Conservation (phyloP, 2,888 invertebrate species). For the Synanthedon myopaeformis region DNA sequence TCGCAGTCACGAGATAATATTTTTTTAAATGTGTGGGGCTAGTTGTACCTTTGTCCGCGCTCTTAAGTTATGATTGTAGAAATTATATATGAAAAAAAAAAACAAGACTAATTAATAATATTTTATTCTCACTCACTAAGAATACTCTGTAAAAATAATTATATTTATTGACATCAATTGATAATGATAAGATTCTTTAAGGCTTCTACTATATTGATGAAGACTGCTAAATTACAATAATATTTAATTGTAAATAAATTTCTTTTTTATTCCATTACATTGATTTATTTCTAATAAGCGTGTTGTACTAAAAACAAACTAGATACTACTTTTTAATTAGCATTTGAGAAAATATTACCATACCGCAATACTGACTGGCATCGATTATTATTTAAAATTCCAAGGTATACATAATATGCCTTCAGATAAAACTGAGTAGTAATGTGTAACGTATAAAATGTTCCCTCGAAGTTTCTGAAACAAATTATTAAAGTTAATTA, state of each 20-base stretch:
- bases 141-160: background rate
- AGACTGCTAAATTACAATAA: background rate
- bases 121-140: conserved; percentile 1
- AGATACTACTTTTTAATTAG: too few species aligned
- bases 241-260: background rate
- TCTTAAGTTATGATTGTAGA: too few species aligned
- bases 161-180: background rate
- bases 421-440: conserved; percentile 91
- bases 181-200: background rate
- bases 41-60: too few species aligned
- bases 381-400: conserved; percentile 77
- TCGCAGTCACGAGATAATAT: too few species aligned
- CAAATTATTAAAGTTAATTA: conserved; percentile 6
- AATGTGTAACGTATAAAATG: conserved; percentile 86
- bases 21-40: too few species aligned
- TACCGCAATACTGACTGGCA: too few species aligned
- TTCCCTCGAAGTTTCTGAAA: conserved; percentile 74
- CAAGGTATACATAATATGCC: conserved; percentile 94
- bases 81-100: background rate
- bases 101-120: background rate
- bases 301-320: too few species aligned
- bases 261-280: background rate
- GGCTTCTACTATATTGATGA: background rate
- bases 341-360: too few species aligned
- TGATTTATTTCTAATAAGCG: background rate